These are phyloP conservation scores for Drosophila pseudoobscura DNA, from an alignment of 1,140 invertebrate genomes.

Conservation along the genomic window DNA sequence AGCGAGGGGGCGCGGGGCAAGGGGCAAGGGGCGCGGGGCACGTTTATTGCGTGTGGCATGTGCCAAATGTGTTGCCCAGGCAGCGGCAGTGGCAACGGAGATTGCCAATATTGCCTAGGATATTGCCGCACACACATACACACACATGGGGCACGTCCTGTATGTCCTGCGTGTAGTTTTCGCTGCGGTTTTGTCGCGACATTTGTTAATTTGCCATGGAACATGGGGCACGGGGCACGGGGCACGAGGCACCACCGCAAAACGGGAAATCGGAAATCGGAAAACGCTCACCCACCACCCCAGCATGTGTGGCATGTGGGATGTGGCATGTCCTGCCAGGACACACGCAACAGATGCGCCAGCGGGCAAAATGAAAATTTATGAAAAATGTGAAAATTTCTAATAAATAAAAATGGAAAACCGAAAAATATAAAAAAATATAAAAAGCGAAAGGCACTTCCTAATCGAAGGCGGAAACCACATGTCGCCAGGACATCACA, in stretches of 20 bases:
- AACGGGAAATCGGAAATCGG: too few species aligned
- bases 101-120: constrained; percentile 61
- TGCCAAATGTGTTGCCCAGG: constrained; percentile 19
- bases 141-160: constrained; percentile 25
- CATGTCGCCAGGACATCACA: constrained; percentile 65
- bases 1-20: constrained; percentile 1
- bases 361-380: neutral
- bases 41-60: too few species aligned
- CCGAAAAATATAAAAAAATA: neutral
- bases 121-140: constrained; percentile 37
- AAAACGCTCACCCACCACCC: too few species aligned
- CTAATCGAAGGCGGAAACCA: constrained; percentile 33
- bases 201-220: constrained; percentile 76
- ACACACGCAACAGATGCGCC: constrained; percentile 44
- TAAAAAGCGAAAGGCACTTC: too few species aligned
- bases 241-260: too few species aligned
- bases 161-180: constrained; percentile 52
- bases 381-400: constrained; percentile 19
- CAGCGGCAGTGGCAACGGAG: constrained; percentile 35
- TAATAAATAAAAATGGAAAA: constrained; percentile 37
- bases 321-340: too few species aligned
- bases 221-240: constrained; percentile 20
- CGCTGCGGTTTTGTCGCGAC: constrained; percentile 68
- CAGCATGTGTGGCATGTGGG: too few species aligned
- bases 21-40: neutral